Evolutionary conservation across 1,140 invertebrate genomes (phyloP).

Genomic region (Rhopalosiphum maidis): DNA sequence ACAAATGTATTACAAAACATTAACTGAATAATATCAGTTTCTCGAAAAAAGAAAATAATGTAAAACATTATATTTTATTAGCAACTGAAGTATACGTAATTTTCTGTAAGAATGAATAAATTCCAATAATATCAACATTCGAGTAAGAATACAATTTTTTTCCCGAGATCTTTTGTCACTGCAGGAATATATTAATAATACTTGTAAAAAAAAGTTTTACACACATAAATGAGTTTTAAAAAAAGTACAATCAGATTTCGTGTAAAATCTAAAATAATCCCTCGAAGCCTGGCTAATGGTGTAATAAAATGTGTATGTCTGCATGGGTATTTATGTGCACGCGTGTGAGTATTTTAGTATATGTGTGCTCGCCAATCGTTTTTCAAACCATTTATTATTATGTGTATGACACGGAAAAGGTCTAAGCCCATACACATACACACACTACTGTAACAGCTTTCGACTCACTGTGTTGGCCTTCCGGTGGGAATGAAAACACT

Average conservation of each 20-base stretch:
- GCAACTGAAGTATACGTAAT: neutral
- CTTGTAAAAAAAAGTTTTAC: neutral
- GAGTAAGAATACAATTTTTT: neutral
- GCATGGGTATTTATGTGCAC: neutral
- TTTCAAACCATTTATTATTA: slow-evolving; percentile 53
- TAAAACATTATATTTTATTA: neutral
- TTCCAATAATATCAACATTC: neutral
- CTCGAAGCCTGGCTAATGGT: neutral
- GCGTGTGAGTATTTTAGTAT: neutral
- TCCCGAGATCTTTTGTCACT: neutral
- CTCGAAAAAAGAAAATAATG: neutral
- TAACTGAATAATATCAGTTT: neutral
- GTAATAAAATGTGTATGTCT: slow-evolving; percentile 34
- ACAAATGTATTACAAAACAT: neutral
- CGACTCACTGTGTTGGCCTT: neutral
- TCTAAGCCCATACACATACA: neutral
- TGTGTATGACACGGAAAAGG: slow-evolving; percentile 41
- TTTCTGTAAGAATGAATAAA: neutral
- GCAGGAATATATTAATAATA: neutral
- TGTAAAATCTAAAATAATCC: slow-evolving; percentile 47
- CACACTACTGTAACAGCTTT: neutral
- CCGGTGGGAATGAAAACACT: slow-evolving; percentile 20
- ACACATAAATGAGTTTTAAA: neutral
- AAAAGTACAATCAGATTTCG: slow-evolving; percentile 26
- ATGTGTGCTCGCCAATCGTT: neutral